These are phyloP conservation scores for Noturus placidus DNA, from an alignment of 2,113 vertebrate species.

Conservation along the genomic window DNA sequence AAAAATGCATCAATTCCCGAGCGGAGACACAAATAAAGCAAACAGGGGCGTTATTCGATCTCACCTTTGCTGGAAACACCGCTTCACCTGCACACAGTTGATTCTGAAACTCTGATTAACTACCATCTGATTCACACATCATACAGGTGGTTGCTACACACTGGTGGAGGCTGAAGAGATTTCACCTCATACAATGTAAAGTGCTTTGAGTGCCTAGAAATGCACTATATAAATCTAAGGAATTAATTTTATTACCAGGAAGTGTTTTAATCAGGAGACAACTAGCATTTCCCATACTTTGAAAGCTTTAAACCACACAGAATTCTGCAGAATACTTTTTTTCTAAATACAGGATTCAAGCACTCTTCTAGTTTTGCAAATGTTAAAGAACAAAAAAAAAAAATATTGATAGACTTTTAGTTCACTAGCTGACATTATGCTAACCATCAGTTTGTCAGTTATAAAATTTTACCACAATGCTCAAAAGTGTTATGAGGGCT, in stretches of 20 bases:
- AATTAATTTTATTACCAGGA: not conserved
- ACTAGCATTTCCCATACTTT: not conserved
- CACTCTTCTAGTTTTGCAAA: not conserved
- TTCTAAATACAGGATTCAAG: not conserved
- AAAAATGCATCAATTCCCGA: conserved; percentile 38
- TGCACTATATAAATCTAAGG: too few species aligned
- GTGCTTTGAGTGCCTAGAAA: too few species aligned
- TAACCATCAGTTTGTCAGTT: not conserved
- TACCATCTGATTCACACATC: not conserved
- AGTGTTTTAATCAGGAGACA: not conserved
- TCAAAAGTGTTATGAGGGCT: not conserved
- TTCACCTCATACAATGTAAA: too few species aligned
- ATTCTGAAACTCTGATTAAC: not conserved
- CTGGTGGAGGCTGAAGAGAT: too few species aligned
- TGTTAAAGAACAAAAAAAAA: not conserved
- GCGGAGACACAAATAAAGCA: not conserved
- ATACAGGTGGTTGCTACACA: too few species aligned
- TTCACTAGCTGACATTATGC: not conserved
- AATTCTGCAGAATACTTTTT: not conserved
- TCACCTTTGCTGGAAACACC: not conserved
- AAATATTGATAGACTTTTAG: not conserved
- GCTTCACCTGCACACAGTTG: not conserved
- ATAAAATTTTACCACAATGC: not conserved
- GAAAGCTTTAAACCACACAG: not conserved
- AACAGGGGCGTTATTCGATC: not conserved